Evolutionary conservation across 2,888 invertebrate species (phyloP).

Genomic region (Agelastica alni): DNA sequence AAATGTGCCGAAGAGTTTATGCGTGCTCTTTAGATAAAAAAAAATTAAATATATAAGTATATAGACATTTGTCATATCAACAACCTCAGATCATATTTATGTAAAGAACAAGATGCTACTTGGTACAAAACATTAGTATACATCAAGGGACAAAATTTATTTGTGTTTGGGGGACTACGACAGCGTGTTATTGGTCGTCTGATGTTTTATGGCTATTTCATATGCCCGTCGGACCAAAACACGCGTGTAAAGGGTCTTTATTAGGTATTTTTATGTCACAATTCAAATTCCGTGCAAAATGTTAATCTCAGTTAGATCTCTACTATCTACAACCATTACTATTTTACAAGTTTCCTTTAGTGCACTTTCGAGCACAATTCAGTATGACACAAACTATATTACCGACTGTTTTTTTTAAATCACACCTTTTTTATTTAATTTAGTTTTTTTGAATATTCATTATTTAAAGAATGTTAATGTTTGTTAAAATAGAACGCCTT

Average conservation of each 20-base stretch:
- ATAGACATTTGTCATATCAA: slow-evolving; percentile 33
- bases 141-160: slow-evolving; percentile 20
- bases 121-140: slow-evolving; percentile 43
- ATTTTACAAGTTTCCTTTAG: not conserved
- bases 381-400: too few relatives aligned
- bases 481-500: too few relatives aligned
- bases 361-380: too few relatives aligned
- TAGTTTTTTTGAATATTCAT: too few relatives aligned
- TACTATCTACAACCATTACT: not conserved
- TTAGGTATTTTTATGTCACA: slow-evolving; percentile 30
- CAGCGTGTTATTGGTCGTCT: slow-evolving; percentile 5
- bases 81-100: slow-evolving; percentile 32
- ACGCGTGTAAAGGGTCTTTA: slow-evolving; percentile 26
- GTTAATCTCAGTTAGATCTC: not conserved
- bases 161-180: slow-evolving; percentile 14
- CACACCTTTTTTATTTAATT: too few relatives aligned
- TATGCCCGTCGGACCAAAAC: slow-evolving; percentile 18
- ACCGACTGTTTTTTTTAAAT: too few relatives aligned
- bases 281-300: slow-evolving; percentile 30
- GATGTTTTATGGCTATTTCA: slow-evolving; percentile 1
- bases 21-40: slow-evolving; percentile 50
- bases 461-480: too few relatives aligned
- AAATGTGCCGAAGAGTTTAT: slow-evolving; percentile 52
- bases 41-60: slow-evolving; percentile 22
- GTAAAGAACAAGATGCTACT: slow-evolving; percentile 53